Base-by-base conservation (phyloP, 1,140 invertebrate species). In the Drosophila varians region DNA sequence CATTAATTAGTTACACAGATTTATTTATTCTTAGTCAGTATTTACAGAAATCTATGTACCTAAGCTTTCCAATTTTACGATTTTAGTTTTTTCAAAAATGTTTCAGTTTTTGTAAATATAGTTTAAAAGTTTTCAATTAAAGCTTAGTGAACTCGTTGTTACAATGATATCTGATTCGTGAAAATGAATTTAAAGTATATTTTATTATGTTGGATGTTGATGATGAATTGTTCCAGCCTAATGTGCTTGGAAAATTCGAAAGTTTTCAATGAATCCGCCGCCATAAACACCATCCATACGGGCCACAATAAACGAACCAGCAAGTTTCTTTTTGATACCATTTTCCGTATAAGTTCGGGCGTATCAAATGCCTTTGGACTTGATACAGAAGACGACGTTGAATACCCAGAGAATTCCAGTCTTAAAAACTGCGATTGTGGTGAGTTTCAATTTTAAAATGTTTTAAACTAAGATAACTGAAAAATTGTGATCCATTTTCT, bases 281-380 rank as follows among this genome's bases (percentile, higher is more conserved):
- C 34, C 25, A 51, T 65, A 45, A 64, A 71, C 56, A 54, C 47
- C 26, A 57, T 65, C 46, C 51, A 51, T 14, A 57, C 45, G 57
- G 45, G 25, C 31, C 69, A 58, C 21, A 57, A 47, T 19, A 92
- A 91, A 66, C 91, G 92, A 57, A 92, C 86, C 6, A 92, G 91
- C 43, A 93, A 92, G 80, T 93, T 95, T 89, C 91, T 94, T 53
- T 94, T 95, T 66, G 94, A 95, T 77, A 93, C 94, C 43, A 84
- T 94, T 42, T 94, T 94, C 70, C 93, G 93, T 23, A 91, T 94
- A 23, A 89, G 90, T 34, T 86, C 84, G 34, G 69, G 83, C 1
- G 92, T 93, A 18, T 90, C 89, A 2, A 91, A 90, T 45, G 92
- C 92, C 21, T 92, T 92, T 38, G 91, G 92, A 46, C 75, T 74